Evolutionary conservation across 2,888 invertebrate genomes (phyloP), one percentile per base, ranked within the genome.

Genomic region (Helleia helle): DNA sequence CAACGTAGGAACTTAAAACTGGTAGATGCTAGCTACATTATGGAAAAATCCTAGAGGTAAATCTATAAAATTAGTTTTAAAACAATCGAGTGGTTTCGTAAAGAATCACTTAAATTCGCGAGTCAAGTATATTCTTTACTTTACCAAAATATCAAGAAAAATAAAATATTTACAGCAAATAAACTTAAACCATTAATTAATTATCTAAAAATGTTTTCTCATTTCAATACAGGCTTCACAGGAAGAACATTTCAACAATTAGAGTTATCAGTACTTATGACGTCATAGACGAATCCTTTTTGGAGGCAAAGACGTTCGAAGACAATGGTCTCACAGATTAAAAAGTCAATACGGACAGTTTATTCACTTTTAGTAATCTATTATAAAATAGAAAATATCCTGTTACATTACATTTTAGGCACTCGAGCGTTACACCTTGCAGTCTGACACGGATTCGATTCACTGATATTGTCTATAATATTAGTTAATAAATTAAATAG

Each of bases 111-210:
- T 71, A 67, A 71, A 59, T 56, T 41, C 41, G 26, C 29, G n/a
- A 58, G 63, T 73, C 72, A 72, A 73, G 67, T 66, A 56, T 57
- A 51, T 59, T 59, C 55, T 71, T 62, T 61, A 63, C 59, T 53
- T 41, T 47, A 51, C 45, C 50, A 47, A 46, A 43, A 44, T 41
- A 47, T 47, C 45, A 49, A 17, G 24, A 17, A 37, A n/a, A 18
- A 12, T 41, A 37, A 43, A 15, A 43, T 54, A 54, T 52, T 46
- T 54, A 54, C 49, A 51, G 36, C 41, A 25, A 11, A 8, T 27
- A 37, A 43, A 43, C 45, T 42, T 39, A 39, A 40, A 38, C 41
- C 28, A 40, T 8, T 17, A 30, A 40, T 34, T 43, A 36, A 36
- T 38, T 28, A 8, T 24, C 36, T 41, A 41, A 29, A 18, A 24